A percentile compares a stretch with the other conserved stretches of the same genome.
Conservation (phyloP, 2,888 invertebrate species). For the Seladonia tumulorum region DNA sequence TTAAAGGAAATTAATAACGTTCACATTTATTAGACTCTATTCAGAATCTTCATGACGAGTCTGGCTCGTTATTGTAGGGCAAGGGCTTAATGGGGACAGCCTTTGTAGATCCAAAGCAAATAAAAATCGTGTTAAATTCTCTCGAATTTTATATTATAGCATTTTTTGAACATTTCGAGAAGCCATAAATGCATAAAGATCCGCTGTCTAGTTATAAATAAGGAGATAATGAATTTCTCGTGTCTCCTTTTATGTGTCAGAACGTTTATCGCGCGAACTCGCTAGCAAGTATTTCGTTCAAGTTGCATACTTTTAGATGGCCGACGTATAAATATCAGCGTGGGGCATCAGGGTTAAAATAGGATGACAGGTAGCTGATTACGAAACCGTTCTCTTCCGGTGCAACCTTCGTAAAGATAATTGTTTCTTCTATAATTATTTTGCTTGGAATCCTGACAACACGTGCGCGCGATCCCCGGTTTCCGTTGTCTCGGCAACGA, state of each 20-base stretch:
- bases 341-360: not conserved
- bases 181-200: too few relatives aligned
- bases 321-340: constrained; percentile 3
- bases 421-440: constrained; percentile 5
- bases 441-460: constrained; percentile 12
- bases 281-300: not conserved
- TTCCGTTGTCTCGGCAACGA: not conserved
- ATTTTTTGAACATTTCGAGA: too few relatives aligned
- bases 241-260: not conserved
- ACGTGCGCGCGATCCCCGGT: not conserved
- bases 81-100: too few relatives aligned
- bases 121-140: too few relatives aligned
- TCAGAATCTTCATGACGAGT: too few relatives aligned
- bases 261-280: not conserved
- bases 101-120: too few relatives aligned
- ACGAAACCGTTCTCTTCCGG: not conserved
- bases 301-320: not conserved
- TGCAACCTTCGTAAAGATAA: not conserved
- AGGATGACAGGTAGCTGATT: not conserved
- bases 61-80: too few relatives aligned
- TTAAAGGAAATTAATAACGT: too few relatives aligned
- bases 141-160: too few relatives aligned
- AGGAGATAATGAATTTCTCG: not conserved
- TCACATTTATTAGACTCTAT: too few relatives aligned
- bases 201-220: too few relatives aligned